A percentile compares a stretch with the other conserved stretches of the same genome.
phyloP scores from a whole-genome alignment of 2,797 vertebrate genomes.

The Gallinago nigripennis region DNA sequence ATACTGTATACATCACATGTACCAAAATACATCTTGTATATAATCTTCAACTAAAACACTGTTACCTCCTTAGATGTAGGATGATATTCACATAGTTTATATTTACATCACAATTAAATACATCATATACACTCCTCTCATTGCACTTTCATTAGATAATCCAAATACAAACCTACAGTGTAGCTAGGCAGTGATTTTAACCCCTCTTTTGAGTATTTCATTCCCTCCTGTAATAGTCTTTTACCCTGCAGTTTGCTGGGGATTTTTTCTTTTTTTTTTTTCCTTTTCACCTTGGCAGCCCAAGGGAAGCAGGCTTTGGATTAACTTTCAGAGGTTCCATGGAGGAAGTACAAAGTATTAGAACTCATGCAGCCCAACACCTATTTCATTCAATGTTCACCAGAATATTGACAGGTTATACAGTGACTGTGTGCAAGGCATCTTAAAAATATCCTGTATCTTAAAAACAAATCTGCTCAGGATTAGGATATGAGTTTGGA shows the following conservation, averaged over 20 bases:
- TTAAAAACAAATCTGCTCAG: constrained; percentile 4
- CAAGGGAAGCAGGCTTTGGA: neutral
- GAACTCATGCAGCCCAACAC: neutral
- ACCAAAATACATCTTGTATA: neutral
- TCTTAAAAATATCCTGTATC: neutral
- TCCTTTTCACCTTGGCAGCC: neutral
- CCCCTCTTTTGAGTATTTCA: neutral
- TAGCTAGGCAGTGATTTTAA: neutral
- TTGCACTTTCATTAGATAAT: neutral
- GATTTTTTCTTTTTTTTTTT: neutral
- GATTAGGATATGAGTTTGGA: neutral
- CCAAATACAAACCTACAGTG: neutral
- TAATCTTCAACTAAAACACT: neutral
- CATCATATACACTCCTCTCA: neutral
- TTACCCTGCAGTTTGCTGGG: neutral
- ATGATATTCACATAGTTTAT: neutral
- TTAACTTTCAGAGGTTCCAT: neutral
- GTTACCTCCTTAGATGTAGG: neutral
- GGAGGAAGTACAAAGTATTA: constrained; percentile 5
- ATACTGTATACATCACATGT: too few species aligned
- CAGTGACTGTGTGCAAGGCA: neutral
- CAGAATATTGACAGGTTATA: neutral
- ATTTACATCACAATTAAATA: neutral
- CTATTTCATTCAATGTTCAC: constrained; percentile 12
- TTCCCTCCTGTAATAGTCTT: neutral